These are phyloP conservation scores for Trachelus tabidus DNA, from an alignment of 2,888 invertebrate species.

Conservation along the genomic window DNA sequence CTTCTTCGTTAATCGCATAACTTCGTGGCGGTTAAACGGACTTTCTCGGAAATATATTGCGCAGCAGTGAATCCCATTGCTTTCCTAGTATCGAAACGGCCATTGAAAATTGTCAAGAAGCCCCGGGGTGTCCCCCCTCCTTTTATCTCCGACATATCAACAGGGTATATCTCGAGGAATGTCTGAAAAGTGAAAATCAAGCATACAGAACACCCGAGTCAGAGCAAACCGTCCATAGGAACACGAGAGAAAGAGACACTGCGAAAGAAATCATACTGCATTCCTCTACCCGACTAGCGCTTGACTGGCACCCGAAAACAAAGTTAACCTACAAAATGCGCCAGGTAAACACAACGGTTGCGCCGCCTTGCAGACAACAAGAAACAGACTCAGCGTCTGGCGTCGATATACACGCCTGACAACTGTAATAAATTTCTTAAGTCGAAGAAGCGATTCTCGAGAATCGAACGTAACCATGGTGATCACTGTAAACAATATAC, in stretches of 20 bases:
- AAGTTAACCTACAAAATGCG: not conserved
- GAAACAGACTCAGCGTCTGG: not conserved
- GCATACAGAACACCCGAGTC: not conserved
- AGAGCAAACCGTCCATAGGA: not conserved
- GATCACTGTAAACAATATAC: not conserved
- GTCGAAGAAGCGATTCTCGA: not conserved
- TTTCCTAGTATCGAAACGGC: not conserved
- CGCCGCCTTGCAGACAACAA: not conserved
- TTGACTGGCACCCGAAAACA: not conserved
- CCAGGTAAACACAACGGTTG: not conserved
- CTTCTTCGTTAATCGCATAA: not conserved
- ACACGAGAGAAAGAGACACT: not conserved
- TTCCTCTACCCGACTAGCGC: not conserved
- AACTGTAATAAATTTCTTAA: not conserved
- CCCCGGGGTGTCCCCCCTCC: not conserved
- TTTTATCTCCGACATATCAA: not conserved
- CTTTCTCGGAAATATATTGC: not conserved
- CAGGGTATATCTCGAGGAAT: not conserved
- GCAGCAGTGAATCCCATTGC: not conserved
- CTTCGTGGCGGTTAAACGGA: not conserved
- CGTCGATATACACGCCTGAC: not conserved
- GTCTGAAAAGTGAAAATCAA: not conserved
- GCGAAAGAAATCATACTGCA: not conserved
- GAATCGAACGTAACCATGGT: not conserved
- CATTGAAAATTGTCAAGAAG: not conserved